These are phyloP conservation scores for Maniola jurtina DNA, from an alignment of 1,140 invertebrate species.

Conservation along the genomic window DNA sequence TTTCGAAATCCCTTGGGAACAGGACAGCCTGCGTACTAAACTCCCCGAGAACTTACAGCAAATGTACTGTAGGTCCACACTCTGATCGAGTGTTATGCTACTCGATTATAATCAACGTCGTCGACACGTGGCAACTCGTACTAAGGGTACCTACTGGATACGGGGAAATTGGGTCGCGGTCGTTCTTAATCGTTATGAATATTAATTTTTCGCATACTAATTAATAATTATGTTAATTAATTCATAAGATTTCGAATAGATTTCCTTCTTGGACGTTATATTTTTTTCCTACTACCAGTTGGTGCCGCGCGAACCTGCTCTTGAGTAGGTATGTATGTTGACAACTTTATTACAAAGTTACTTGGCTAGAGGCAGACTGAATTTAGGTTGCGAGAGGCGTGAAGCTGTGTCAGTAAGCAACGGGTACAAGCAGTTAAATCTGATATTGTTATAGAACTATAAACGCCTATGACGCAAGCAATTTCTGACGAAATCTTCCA, in stretches of 20 bases:
- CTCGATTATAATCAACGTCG: no score
- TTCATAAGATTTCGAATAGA: neutral
- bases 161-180: constrained; percentile 18
- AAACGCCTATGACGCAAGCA: neutral
- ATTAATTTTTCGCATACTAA: constrained; percentile 6
- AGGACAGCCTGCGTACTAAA: no score
- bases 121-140: no score
- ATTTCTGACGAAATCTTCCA: neutral
- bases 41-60: no score
- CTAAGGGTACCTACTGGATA: constrained; percentile 6
- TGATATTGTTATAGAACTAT: neutral
- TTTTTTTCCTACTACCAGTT: no score
- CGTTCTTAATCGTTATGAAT: constrained; percentile 14
- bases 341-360: constrained; percentile 12
- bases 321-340: neutral
- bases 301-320: neutral
- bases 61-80: no score
- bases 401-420: neutral
- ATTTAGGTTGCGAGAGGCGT: constrained; percentile 12
- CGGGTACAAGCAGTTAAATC: neutral
- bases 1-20: no score
- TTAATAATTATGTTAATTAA: neutral
- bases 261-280: no score
- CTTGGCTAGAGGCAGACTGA: constrained; percentile 5
- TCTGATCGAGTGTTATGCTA: no score